A percentile compares a stretch with the other conserved stretches of the same genome.
These are phyloP conservation scores for Noctua comes DNA, from an alignment of 2,888 invertebrate genomes.

Conservation along the genomic window DNA sequence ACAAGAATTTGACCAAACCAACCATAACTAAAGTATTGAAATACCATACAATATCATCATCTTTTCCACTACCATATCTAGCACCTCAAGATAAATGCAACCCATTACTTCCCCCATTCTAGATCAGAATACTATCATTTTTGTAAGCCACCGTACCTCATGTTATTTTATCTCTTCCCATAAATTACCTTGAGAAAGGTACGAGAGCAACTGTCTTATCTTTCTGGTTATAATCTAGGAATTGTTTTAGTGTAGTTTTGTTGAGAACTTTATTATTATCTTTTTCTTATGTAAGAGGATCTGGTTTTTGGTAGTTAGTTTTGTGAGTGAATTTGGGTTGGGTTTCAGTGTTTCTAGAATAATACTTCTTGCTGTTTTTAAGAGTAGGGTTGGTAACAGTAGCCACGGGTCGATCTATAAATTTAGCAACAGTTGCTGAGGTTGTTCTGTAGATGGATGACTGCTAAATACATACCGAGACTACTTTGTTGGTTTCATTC, in stretches of 20 bases:
- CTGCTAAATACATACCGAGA: not conserved
- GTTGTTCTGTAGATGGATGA: not conserved
- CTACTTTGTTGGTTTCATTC: not conserved
- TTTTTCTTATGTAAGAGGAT: slow-evolving; percentile 26
- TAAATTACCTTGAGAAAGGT: slow-evolving; percentile 47
- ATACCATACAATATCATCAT: slow-evolving; percentile 1
- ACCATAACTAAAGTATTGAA: not conserved
- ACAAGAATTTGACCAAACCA: not conserved
- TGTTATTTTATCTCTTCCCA: slow-evolving; percentile 49
- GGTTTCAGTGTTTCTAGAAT: not conserved
- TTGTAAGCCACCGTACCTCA: slow-evolving; percentile 34
- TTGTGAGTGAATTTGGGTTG: slow-evolving; percentile 13
- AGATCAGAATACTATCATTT: slow-evolving; percentile 53
- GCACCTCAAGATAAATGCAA: slow-evolving; percentile 42
- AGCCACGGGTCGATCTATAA: not conserved
- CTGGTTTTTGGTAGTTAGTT: slow-evolving; percentile 12
- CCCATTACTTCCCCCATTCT: slow-evolving; percentile 26
- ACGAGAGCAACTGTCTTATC: slow-evolving; percentile 47
- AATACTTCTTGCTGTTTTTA: not conserved
- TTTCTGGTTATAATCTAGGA: slow-evolving; percentile 37
- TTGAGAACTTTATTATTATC: slow-evolving; percentile 31
- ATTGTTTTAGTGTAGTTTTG: slow-evolving; percentile 45
- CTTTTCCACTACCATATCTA: not conserved
- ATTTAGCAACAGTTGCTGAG: not conserved
- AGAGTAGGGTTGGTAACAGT: not conserved